A percentile compares a stretch with the other conserved stretches of the same genome.
phyloP scores from a whole-genome alignment of 2,888 invertebrate species.

The Zygaena filipendulae region DNA sequence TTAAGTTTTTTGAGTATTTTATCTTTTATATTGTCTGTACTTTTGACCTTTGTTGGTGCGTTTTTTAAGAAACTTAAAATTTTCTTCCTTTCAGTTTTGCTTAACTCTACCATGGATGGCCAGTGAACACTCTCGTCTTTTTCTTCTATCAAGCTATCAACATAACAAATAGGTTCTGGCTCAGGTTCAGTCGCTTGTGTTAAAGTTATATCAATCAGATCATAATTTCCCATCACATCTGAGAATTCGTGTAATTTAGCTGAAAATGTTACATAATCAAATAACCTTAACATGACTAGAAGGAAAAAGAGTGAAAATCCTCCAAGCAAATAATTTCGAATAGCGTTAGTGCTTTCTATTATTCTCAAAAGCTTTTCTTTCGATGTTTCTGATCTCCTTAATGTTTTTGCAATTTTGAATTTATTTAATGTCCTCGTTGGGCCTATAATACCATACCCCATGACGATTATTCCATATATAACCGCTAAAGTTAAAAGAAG shows the following conservation, averaged over 20 bases:
- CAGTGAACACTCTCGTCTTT: conserved; percentile 20
- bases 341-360: conserved; percentile 33
- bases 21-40: no score
- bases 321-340: conserved; percentile 39
- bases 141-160: conserved; percentile 18
- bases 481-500: conserved; percentile 6
- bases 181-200: conserved; percentile 18
- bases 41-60: conserved; percentile 16
- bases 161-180: conserved; percentile 14
- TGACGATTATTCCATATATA: conserved; percentile 23
- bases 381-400: conserved; percentile 19
- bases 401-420: conserved; percentile 17
- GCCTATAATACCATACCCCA: conserved; percentile 28
- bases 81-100: conserved; percentile 22
- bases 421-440: conserved; percentile 29
- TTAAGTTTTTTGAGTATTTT: conserved; percentile 4
- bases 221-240: conserved; percentile 38
- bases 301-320: conserved; percentile 39
- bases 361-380: conserved; percentile 27
- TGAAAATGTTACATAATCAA: conserved; percentile 40
- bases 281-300: conserved; percentile 32
- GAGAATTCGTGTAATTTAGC: conserved; percentile 45
- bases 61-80: conserved; percentile 26
- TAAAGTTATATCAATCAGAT: conserved; percentile 31
- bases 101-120: conserved; percentile 30